Conservation (phyloP, 2,888 invertebrate species). For the Trichogramma dendrolimi region DNA sequence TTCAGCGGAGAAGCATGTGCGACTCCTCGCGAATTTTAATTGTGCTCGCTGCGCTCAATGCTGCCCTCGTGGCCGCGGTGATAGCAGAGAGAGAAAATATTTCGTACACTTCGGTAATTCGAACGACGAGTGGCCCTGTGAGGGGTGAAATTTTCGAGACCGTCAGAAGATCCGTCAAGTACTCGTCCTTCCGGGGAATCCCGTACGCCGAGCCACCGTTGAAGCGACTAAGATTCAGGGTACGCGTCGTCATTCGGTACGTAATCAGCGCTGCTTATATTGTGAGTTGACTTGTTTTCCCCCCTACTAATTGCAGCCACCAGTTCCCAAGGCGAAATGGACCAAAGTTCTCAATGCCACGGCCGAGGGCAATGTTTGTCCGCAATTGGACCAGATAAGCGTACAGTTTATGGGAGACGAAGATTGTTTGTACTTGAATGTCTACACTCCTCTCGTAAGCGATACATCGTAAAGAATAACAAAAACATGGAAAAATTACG, state of each 20-base stretch:
- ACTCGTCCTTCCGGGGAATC: slow-evolving; percentile 37
- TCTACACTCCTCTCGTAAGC: slow-evolving; percentile 29
- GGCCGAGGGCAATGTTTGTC: slow-evolving; percentile 16
- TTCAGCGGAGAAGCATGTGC: too few species aligned
- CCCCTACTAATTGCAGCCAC: slow-evolving; percentile 26
- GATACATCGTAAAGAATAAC: not conserved
- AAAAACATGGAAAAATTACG: too few species aligned
- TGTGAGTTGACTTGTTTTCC: slow-evolving; percentile 13
- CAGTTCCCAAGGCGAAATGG: slow-evolving; percentile 27
- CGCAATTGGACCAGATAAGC: slow-evolving; percentile 13
- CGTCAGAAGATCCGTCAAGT: slow-evolving; percentile 21
- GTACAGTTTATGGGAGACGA: slow-evolving; percentile 19
- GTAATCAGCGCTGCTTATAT: too few species aligned
- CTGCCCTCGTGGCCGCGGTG: too few species aligned
- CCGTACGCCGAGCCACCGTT: slow-evolving; percentile 36
- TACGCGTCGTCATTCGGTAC: slow-evolving; percentile 8
- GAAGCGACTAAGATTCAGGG: slow-evolving; percentile 36
- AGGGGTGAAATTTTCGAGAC: slow-evolving; percentile 33
- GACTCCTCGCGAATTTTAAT: too few species aligned
- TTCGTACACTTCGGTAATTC: slow-evolving; percentile 22
- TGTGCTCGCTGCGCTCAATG: too few species aligned
- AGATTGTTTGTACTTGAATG: slow-evolving; percentile 31
- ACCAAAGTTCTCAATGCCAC: slow-evolving; percentile 23
- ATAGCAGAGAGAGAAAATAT: not conserved
- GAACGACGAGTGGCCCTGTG: slow-evolving; percentile 34